phyloP scores from a whole-genome alignment of 2,113 vertebrate genomes.

The Crypturellus undulatus region DNA sequence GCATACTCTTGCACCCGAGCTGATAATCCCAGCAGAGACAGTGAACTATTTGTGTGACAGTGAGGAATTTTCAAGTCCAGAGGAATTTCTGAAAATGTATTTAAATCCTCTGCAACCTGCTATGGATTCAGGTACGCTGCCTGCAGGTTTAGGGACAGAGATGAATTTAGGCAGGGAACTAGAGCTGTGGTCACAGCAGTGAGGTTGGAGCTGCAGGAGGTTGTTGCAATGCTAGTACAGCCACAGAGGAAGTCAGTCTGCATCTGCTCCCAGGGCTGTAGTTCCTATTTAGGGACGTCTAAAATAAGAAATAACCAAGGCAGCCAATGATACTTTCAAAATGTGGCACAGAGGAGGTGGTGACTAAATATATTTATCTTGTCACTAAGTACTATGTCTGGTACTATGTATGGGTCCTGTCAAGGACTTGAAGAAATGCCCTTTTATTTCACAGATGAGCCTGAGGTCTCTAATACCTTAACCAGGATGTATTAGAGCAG shows the following conservation, averaged over 20 bases:
- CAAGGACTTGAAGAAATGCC: background rate
- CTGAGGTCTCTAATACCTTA: background rate
- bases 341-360: background rate
- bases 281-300: too few relatives aligned
- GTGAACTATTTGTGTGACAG: slow-evolving; percentile 49
- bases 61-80: slow-evolving; percentile 52
- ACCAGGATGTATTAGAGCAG: background rate
- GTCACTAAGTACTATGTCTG: background rate
- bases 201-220: background rate
- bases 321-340: background rate
- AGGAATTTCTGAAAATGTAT: slow-evolving; percentile 67
- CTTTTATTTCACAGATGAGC: background rate
- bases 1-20: slow-evolving; percentile 13
- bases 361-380: background rate
- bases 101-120: slow-evolving; percentile 54
- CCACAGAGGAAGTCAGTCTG: background rate
- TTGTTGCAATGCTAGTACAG: background rate
- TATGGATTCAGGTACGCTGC: slow-evolving; percentile 55
- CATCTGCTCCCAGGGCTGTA: background rate
- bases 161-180: background rate
- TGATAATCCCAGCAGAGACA: slow-evolving; percentile 64
- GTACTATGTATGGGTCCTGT: background rate
- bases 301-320: background rate
- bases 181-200: background rate
- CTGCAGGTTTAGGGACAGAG: background rate